Evolutionary conservation across 2,888 invertebrate species (phyloP).

Genomic region (Drosophila rubida): DNA sequence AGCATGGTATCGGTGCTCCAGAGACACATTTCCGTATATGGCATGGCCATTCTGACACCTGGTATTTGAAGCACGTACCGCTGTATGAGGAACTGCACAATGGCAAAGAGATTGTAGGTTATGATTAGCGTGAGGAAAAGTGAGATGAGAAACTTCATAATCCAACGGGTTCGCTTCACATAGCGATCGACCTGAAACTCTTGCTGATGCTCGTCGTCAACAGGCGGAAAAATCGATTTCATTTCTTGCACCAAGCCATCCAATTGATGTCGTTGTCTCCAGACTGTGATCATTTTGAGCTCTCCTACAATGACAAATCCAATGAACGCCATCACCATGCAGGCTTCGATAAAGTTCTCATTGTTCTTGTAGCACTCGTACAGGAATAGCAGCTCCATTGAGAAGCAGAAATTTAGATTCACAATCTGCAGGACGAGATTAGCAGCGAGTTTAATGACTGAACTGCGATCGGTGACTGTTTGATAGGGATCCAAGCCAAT

Average conservation of each 20-base stretch:
- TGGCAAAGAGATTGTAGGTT: constrained; percentile 72
- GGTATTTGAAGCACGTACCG: constrained; percentile 35
- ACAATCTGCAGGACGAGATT: constrained; percentile 13
- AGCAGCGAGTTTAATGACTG: not conserved
- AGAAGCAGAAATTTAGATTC: constrained; percentile 31
- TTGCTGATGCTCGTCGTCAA: constrained; percentile 20
- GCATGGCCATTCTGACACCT: constrained; percentile 54
- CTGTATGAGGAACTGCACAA: constrained; percentile 51
- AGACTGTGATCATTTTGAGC: constrained; percentile 37
- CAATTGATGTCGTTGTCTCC: constrained; percentile 42
- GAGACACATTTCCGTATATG: constrained; percentile 63
- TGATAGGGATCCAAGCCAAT: constrained; percentile 46
- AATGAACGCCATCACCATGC: constrained; percentile 36
- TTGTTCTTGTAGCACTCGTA: constrained; percentile 13
- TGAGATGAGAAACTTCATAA: constrained; percentile 60
- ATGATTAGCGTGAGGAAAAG: constrained; percentile 74
- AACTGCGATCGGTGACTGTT: not conserved
- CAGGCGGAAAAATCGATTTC: constrained; percentile 58
- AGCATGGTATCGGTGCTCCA: constrained; percentile 64
- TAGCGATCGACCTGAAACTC: constrained; percentile 46
- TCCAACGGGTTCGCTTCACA: constrained; percentile 35
- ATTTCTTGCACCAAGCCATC: constrained; percentile 55
- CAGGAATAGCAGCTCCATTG: constrained; percentile 22
- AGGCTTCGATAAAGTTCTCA: constrained; percentile 35
- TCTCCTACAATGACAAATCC: constrained; percentile 29